phyloP scores from a whole-genome alignment of 2,113 vertebrate species.

The Peromyscus maniculatus region DNA sequence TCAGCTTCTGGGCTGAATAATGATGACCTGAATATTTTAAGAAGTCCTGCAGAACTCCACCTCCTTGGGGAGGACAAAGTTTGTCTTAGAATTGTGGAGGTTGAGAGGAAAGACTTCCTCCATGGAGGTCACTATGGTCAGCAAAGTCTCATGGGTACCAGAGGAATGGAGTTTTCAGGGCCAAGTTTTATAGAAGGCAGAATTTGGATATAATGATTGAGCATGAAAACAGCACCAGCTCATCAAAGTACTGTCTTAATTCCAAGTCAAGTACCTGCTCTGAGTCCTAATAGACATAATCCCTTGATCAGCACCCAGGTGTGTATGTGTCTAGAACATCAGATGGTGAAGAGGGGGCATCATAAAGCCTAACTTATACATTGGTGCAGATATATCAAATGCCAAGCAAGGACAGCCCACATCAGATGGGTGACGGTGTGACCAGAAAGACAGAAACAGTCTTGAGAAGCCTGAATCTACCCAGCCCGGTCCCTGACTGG shows the following conservation, averaged over 20 bases:
- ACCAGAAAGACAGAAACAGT: background rate
- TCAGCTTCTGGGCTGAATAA: background rate
- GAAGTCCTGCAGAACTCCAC: background rate
- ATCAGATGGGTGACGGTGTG: accelerated
- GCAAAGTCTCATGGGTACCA: background rate
- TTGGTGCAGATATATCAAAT: background rate
- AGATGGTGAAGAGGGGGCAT: background rate
- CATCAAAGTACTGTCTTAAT: background rate
- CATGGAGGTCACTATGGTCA: background rate
- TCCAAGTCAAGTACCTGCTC: background rate
- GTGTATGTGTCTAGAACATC: background rate
- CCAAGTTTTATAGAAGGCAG: background rate
- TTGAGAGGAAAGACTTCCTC: background rate
- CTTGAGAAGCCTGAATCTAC: background rate
- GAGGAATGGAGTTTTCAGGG: background rate
- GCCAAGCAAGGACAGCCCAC: background rate
- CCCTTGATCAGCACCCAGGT: background rate
- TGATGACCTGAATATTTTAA: background rate
- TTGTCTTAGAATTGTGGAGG: background rate
- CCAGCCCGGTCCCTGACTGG: background rate
- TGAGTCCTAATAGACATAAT: background rate
- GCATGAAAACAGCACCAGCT: background rate
- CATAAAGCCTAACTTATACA: background rate
- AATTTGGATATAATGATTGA: background rate
- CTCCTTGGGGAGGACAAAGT: background rate